phyloP scores from a whole-genome alignment of 64 coral and sea anemone genomes.

The Orbicella faveolata region DNA sequence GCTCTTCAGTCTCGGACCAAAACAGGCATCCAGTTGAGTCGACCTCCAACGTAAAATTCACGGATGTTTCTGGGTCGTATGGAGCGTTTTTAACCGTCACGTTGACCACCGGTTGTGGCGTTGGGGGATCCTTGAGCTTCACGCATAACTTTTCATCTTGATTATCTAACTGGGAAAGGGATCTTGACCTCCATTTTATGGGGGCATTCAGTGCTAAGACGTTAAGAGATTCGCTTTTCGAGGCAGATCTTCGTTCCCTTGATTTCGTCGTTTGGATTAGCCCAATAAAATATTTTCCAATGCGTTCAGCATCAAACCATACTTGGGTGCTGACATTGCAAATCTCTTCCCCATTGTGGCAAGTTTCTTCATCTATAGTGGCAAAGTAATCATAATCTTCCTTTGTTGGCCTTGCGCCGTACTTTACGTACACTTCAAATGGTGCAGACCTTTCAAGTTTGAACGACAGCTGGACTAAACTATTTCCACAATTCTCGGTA shows the following conservation, averaged over 20 bases:
- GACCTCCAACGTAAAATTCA: constrained; percentile 34
- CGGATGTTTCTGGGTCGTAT: constrained; percentile 1
- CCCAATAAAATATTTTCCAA: constrained; percentile 1
- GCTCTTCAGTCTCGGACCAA: constrained; percentile 35
- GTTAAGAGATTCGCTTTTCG: background rate
- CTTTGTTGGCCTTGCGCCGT: background rate
- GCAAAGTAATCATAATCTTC: constrained; percentile 1
- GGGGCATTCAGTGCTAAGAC: background rate
- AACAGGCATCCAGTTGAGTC: constrained; percentile 31
- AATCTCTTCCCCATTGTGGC: background rate
- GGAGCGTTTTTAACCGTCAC: background rate
- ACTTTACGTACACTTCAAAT: constrained; percentile 14
- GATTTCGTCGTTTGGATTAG: background rate
- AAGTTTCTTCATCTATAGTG: background rate
- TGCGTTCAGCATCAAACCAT: constrained; percentile 5
- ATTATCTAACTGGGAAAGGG: background rate
- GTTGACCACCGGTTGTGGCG: background rate
- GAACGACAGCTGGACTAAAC: background rate
- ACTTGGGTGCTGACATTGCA: background rate
- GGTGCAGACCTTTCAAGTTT: background rate
- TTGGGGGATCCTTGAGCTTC: background rate
- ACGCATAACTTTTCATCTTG: background rate
- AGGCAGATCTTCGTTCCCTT: background rate
- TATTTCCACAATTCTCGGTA: background rate
- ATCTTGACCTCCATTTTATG: background rate